These are phyloP conservation scores for Phyllotis vaccarum DNA, from an alignment of 2,797 vertebrate genomes.

Conservation along the genomic window DNA sequence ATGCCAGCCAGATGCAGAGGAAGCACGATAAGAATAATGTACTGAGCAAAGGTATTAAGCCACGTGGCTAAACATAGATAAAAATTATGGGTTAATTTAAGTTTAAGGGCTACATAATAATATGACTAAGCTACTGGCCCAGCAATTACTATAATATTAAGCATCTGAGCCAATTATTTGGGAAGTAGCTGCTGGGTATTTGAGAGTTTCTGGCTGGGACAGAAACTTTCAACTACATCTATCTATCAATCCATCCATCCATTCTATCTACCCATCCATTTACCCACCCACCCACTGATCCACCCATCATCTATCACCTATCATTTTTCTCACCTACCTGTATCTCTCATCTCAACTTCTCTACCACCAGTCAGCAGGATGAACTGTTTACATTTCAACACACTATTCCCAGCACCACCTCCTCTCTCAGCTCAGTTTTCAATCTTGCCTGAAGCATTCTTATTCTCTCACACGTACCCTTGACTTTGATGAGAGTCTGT, in stretches of 20 bases:
- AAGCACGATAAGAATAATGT: no score
- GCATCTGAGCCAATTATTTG: no score
- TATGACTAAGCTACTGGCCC: no score
- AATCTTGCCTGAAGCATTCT: slow-evolving; percentile 4
- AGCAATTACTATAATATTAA: no score
- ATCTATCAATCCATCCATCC: accelerated
- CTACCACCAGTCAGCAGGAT: not conserved
- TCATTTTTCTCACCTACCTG: not conserved
- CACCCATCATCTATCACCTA: not conserved
- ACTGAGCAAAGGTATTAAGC: no score
- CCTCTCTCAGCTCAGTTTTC: slow-evolving; percentile 22
- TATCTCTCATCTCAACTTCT: not conserved
- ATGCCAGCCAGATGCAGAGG: no score
- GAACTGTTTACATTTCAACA: slow-evolving; percentile 25
- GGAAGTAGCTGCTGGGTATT: no score
- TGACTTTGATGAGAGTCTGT: slow-evolving; percentile 18
- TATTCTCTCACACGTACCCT: not conserved
- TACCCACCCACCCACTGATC: no score
- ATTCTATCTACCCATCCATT: not conserved
- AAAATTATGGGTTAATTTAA: no score
- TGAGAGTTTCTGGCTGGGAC: no score
- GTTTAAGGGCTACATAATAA: no score
- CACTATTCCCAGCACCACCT: not conserved
- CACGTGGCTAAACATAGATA: no score
- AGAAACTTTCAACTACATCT: not conserved